These are phyloP conservation scores for Pissodes strobi DNA, from an alignment of 1,140 invertebrate species.

Conservation along the genomic window DNA sequence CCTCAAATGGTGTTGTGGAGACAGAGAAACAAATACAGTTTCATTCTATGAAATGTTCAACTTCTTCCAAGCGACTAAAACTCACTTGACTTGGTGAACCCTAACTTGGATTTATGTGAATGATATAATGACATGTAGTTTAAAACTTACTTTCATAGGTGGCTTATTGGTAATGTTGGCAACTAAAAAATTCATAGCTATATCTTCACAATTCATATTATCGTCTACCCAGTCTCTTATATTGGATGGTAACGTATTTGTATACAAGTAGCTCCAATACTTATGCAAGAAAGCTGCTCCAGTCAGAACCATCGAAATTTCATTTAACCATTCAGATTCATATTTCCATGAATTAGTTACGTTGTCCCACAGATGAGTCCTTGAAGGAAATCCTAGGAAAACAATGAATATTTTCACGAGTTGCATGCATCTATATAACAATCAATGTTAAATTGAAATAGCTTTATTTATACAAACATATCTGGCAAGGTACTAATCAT, in stretches of 20 bases:
- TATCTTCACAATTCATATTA: conserved; percentile 94
- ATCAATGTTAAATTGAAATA: neutral
- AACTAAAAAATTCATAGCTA: conserved; percentile 93
- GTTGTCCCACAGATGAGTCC: conserved; percentile 90
- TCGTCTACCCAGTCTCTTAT: conserved; percentile 80
- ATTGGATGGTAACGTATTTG: conserved; percentile 76
- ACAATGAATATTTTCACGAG: no score
- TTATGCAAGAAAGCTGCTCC: conserved; percentile 94
- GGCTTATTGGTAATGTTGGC: conserved; percentile 90
- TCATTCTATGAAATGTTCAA: no score
- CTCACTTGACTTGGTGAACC: no score
- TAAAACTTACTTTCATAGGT: conserved; percentile 81
- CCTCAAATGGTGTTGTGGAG: no score
- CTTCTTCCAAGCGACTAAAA: no score
- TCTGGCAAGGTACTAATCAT: no score
- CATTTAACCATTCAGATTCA: conserved; percentile 94
- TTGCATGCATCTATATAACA: neutral
- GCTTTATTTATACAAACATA: no score
- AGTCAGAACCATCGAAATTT: conserved; percentile 91
- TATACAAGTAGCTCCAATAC: conserved; percentile 90
- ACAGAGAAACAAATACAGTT: no score
- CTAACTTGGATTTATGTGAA: no score
- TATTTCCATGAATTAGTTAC: conserved; percentile 82
- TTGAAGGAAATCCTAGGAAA: conserved; percentile 76
- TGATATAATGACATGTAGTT: no score